phyloP scores from a whole-genome alignment of 2,113 vertebrate species.

The Hystrix cristata region DNA sequence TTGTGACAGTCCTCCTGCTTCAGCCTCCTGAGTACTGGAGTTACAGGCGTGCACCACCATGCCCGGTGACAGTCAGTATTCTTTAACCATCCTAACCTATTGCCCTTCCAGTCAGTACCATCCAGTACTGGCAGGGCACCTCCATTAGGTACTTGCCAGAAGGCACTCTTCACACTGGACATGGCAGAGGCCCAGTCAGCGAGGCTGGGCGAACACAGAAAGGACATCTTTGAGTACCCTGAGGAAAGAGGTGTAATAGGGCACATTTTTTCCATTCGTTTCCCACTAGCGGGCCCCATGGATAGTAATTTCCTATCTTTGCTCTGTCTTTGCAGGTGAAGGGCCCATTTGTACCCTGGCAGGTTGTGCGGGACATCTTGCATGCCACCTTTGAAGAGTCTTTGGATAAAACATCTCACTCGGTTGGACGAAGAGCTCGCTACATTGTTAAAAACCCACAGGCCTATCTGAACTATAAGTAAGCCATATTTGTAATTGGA shows the following conservation, averaged over 20 bases:
- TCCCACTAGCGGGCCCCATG: accelerated
- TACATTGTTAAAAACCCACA: slow-evolving; percentile 97
- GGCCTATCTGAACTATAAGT: slow-evolving; percentile 96
- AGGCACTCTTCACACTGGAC: not conserved
- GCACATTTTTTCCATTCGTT: accelerated
- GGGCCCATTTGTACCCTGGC: slow-evolving; percentile 94
- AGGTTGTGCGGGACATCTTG: slow-evolving; percentile 95
- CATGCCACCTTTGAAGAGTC: slow-evolving; percentile 95
- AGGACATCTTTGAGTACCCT: too few species aligned
- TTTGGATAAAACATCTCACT: slow-evolving; percentile 95
- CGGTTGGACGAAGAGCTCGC: slow-evolving; percentile 94
- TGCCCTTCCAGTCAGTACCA: not conserved
- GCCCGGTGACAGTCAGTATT: not conserved
- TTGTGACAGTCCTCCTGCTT: too few species aligned
- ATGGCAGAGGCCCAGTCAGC: accelerated
- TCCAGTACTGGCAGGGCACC: not conserved
- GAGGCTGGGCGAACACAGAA: accelerated
- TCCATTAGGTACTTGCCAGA: not conserved
- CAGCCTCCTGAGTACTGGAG: too few species aligned
- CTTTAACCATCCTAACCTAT: not conserved
- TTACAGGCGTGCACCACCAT: too few species aligned
- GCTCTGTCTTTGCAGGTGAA: slow-evolving; percentile 89
- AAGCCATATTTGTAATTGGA: slow-evolving; percentile 44
- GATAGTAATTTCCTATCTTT: accelerated
- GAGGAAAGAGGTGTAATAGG: not conserved